These are phyloP conservation scores for Synanthedon tipuliformis DNA, from an alignment of 2,888 invertebrate species.

Conservation along the genomic window DNA sequence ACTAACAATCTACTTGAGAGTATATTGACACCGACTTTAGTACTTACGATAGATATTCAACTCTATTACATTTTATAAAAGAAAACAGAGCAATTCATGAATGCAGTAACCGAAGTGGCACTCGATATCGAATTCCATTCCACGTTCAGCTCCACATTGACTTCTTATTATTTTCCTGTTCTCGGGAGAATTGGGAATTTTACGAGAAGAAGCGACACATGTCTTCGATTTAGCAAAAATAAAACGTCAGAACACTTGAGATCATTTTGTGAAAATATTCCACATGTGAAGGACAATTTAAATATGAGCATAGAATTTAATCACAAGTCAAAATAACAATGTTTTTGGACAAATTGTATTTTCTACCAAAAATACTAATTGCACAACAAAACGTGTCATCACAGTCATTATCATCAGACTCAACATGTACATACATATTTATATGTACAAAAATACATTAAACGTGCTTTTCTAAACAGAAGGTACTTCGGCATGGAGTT, in stretches of 20 bases:
- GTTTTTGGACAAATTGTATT: too few relatives aligned
- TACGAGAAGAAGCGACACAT: conserved; percentile 8
- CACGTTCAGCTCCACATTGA: conserved; percentile 13
- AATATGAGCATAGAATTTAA: too few relatives aligned
- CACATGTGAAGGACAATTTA: too few relatives aligned
- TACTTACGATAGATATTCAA: conserved; percentile 1
- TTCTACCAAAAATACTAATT: too few relatives aligned
- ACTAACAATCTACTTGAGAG: not conserved
- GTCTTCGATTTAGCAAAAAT: not conserved
- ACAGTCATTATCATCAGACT: too few relatives aligned
- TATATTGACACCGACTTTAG: not conserved
- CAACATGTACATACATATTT: too few relatives aligned
- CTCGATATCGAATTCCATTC: conserved; percentile 24
- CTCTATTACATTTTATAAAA: conserved; percentile 17
- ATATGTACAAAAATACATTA: too few relatives aligned
- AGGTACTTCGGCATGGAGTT: too few relatives aligned
- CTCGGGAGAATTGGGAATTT: conserved; percentile 21
- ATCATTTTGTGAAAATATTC: not conserved
- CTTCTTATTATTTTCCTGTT: conserved; percentile 28
- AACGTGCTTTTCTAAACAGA: too few relatives aligned
- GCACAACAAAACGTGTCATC: too few relatives aligned
- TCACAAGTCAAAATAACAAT: too few relatives aligned
- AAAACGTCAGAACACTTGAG: not conserved
- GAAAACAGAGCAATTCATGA: conserved; percentile 31
- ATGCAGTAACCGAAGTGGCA: conserved; percentile 27